phyloP scores from a whole-genome alignment of 2,797 vertebrate genomes.

The Pelodytes ibericus region DNA sequence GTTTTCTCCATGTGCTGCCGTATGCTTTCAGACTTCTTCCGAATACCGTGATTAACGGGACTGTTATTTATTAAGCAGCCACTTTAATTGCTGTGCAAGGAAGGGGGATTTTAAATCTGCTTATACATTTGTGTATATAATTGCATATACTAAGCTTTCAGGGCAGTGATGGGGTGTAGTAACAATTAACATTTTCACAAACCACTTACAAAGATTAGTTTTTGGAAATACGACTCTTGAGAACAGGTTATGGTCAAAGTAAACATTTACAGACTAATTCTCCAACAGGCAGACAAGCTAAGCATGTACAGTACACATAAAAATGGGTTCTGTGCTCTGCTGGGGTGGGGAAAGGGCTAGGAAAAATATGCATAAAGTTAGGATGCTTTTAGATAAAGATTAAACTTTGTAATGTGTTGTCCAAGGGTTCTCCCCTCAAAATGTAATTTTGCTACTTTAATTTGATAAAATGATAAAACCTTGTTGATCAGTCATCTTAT shows the following conservation, averaged over 20 bases:
- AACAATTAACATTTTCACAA: background rate
- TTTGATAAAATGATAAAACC: no score
- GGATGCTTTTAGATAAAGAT: no score
- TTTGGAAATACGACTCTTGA: background rate
- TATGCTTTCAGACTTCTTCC: background rate
- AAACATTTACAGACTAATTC: no score
- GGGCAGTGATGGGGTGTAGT: background rate
- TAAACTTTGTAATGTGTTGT: no score
- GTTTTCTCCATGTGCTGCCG: background rate
- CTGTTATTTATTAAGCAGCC: slow-evolving; percentile 25
- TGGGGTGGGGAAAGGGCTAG: no score
- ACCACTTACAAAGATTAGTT: background rate
- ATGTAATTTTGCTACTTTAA: no score
- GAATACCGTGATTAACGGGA: slow-evolving; percentile 7
- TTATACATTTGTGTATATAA: slow-evolving; percentile 22
- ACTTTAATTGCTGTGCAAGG: slow-evolving; percentile 21
- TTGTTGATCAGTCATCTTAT: no score
- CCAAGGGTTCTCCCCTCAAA: no score
- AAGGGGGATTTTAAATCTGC: slow-evolving; percentile 8
- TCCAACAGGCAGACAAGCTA: no score
- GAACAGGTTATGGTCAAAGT: background rate
- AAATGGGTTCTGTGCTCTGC: no score
- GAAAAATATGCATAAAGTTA: no score
- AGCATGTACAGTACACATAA: no score
- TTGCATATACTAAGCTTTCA: slow-evolving; percentile 5